phyloP scores from a whole-genome alignment of 2,113 vertebrate genomes.

The Gnathonemus longibarbis region DNA sequence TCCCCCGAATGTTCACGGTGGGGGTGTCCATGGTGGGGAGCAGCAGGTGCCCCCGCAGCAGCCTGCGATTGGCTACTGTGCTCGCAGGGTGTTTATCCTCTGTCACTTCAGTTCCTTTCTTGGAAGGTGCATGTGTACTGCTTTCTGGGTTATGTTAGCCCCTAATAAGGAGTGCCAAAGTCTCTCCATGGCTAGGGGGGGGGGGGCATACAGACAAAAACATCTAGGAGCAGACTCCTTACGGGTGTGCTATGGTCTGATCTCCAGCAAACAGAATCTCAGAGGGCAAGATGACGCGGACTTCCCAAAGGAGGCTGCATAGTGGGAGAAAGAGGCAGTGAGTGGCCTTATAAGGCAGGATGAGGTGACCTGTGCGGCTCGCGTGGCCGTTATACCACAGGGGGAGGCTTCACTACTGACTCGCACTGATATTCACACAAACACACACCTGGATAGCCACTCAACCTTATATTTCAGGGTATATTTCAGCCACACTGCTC shows the following conservation, averaged over 20 bases:
- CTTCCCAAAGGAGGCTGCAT: neutral
- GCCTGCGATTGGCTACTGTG: neutral
- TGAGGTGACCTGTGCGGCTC: neutral
- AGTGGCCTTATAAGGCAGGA: neutral
- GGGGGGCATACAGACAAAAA: neutral
- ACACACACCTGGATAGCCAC: neutral
- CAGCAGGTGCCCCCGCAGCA: neutral
- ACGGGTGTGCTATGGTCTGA: neutral
- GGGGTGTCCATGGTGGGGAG: neutral
- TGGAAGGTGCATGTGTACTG: neutral
- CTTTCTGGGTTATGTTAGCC: neutral
- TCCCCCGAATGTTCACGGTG: neutral
- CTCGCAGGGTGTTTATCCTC: neutral
- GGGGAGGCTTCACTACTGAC: neutral
- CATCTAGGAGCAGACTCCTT: neutral
- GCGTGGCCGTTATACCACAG: neutral
- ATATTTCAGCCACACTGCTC: neutral
- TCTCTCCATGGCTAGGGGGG: neutral
- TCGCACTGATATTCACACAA: neutral
- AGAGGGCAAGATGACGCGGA: neutral
- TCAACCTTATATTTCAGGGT: too few relatives aligned
- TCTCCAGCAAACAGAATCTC: neutral
- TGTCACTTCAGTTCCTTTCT: neutral
- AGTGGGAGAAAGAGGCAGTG: neutral
- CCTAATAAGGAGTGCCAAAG: slow-evolving; percentile 1